A percentile compares a stretch with the other conserved stretches of the same genome.
Evolutionary conservation across 2,797 vertebrate species (phyloP).

Genomic region (Melanotaenia boesemani): DNA sequence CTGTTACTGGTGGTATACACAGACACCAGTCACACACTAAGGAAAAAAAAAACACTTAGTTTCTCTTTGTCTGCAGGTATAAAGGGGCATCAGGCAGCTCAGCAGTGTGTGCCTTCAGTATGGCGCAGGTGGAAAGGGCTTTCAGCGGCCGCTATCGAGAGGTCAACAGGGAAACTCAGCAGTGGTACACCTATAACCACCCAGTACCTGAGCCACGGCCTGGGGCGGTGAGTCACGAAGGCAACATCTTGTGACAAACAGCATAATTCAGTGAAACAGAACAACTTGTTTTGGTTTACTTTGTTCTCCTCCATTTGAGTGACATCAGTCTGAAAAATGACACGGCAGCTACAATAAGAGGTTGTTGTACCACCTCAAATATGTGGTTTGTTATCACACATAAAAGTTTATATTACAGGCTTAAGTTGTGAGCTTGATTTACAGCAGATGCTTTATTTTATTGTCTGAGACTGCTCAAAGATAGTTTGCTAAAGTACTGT

Average conservation of each 20-base stretch:
- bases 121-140: constrained; percentile 88
- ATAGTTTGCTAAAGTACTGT: constrained; percentile 3
- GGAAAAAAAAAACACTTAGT: not conserved
- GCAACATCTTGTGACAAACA: constrained; percentile 11
- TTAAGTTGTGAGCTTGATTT: constrained; percentile 14
- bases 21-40: not conserved
- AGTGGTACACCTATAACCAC: constrained; percentile 93
- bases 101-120: constrained; percentile 91
- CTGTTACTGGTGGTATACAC: not conserved
- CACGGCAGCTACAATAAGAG: not conserved
- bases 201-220: constrained; percentile 89
- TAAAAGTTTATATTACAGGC: not conserved
- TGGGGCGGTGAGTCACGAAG: constrained; percentile 82
- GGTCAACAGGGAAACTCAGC: constrained; percentile 93
- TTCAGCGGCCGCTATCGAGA: constrained; percentile 91
- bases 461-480: constrained; percentile 3
- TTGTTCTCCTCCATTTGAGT: not conserved
- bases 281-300: constrained; percentile 1
- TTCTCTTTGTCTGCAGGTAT: constrained; percentile 75
- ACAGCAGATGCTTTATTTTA: constrained; percentile 25
- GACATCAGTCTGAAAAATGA: not conserved
- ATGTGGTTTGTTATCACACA: constrained; percentile 13
- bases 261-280: not conserved
- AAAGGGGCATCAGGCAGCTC: constrained; percentile 87
- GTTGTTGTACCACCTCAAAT: not conserved